These are phyloP conservation scores for Intellagama lesueurii DNA, from an alignment of 2,797 vertebrate genomes.

Conservation along the genomic window DNA sequence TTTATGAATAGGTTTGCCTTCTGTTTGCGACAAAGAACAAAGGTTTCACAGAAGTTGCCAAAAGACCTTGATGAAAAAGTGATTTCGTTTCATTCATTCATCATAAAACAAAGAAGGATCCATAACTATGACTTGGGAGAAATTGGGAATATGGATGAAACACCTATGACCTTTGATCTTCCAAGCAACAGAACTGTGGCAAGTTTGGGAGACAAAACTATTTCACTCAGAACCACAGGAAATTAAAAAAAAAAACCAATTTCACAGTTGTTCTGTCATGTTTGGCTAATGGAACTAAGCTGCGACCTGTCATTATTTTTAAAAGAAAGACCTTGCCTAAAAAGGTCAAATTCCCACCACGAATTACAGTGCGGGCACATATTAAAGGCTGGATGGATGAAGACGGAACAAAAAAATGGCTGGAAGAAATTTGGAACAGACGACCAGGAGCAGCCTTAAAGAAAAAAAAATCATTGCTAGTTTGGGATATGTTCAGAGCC, in stretches of 20 bases:
- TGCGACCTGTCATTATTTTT: neutral
- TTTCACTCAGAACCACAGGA: slow-evolving; percentile 13
- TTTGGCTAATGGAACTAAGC: neutral
- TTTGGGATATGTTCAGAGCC: slow-evolving; percentile 41
- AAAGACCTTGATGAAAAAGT: neutral
- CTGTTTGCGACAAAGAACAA: slow-evolving; percentile 1
- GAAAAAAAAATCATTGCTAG: neutral
- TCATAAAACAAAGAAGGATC: slow-evolving; percentile 3
- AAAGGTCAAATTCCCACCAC: neutral
- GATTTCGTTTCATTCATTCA: neutral
- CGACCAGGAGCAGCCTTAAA: slow-evolving; percentile 2
- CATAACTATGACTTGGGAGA: neutral
- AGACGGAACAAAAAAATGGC: slow-evolving; percentile 24
- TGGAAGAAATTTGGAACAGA: slow-evolving; percentile 19
- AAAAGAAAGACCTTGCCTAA: too few relatives aligned
- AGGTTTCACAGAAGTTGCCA: slow-evolving; percentile 3
- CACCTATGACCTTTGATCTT: neutral
- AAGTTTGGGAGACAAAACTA: neutral
- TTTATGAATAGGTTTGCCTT: neutral
- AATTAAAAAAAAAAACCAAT: slow-evolving; percentile 17
- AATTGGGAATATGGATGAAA: neutral
- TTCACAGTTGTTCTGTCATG: slow-evolving; percentile 21
- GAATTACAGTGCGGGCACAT: slow-evolving; percentile 17
- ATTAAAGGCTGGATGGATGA: slow-evolving; percentile 26
- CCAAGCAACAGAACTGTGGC: slow-evolving; percentile 7